Base-by-base conservation (phyloP, 1,140 invertebrate genomes). In the Mylabris phalerata region DNA sequence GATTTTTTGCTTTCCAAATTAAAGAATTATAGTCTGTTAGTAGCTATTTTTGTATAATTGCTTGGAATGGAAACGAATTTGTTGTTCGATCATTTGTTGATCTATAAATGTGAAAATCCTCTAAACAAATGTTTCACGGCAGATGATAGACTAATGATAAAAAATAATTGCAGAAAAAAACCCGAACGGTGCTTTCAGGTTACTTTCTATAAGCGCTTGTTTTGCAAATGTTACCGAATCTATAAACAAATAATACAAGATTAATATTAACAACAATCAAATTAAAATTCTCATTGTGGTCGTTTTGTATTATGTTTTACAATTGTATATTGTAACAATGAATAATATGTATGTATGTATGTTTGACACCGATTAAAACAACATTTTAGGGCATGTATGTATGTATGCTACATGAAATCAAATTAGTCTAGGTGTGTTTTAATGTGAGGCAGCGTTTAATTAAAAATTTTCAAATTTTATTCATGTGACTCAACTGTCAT, bases 151-250 rank as follows among this genome's bases (percentile, higher is more conserved):
- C 11, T 42, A 38, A 56, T 38, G 49, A 40, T 45, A 44, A 47
- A 49, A 49, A 40, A 49, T 49, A 11, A 50, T 49, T 24, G 41
- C 39, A 41, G 39, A 57, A 13, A 57, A 39, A 51, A 24, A 41
- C 1, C 13, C 19, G 43, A 57, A 43, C 27, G 48, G 56, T 58
- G 56, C 50, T 58, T 50, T 50, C 56, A 58, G 56, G 56, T 58
- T 58, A 50, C 41, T 58, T 50, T 58, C 48, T 58, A 58, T 44
- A 50, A 27, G 46, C 44, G 56, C 50, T 42, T 45, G 32, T 57
- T 25, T 58, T 24, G 40, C 56, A 58, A 58, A 58, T 58, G 56
- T 50, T 58, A 50, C 42, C 25, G 48, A 50, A 50, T 42, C 13
- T 13, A 26, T 24, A 26, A 25, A 24, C 10, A 26, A 26, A 9